Percentiles rank a stretch among this genome's conserved stretches.
These are phyloP conservation scores for Diarsia dahlii DNA, from an alignment of 2,888 invertebrate genomes.

Conservation along the genomic window DNA sequence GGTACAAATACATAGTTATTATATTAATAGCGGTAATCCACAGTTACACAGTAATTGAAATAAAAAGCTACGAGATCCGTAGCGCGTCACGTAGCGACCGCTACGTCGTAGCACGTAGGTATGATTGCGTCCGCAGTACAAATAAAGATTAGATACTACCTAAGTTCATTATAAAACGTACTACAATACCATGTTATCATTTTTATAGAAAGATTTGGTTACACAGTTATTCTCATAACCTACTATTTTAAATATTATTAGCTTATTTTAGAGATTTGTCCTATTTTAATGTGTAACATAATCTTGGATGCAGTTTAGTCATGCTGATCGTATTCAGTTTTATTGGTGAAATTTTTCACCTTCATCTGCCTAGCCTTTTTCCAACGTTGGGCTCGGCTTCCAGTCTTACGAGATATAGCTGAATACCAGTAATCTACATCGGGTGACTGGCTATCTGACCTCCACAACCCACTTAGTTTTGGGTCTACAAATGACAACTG, in stretches of 20 bases:
- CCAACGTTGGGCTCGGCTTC: too few species aligned
- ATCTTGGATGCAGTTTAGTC: neutral
- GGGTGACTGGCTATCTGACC: too few species aligned
- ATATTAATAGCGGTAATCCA: constrained; percentile 49
- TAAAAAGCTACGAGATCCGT: constrained; percentile 64
- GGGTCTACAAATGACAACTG: too few species aligned
- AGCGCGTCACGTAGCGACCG: constrained; percentile 70
- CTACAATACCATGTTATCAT: neutral
- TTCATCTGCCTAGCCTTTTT: too few species aligned
- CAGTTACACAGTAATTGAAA: constrained; percentile 49
- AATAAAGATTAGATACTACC: constrained; percentile 64
- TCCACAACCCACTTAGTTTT: too few species aligned
- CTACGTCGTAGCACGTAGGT: constrained; percentile 75
- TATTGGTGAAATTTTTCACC: neutral
- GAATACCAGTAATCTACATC: too few species aligned
- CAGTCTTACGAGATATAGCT: too few species aligned
- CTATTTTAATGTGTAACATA: neutral
- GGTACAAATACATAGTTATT: constrained; percentile 27
- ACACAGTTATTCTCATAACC: neutral
- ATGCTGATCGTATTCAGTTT: neutral
- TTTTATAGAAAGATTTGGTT: neutral
- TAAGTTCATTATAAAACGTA: constrained; percentile 56
- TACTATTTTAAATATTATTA: neutral
- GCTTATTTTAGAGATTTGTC: neutral
- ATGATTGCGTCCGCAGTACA: constrained; percentile 66